Evolutionary conservation across 2,888 invertebrate genomes (phyloP).

Genomic region (Galerucella calmariensis): DNA sequence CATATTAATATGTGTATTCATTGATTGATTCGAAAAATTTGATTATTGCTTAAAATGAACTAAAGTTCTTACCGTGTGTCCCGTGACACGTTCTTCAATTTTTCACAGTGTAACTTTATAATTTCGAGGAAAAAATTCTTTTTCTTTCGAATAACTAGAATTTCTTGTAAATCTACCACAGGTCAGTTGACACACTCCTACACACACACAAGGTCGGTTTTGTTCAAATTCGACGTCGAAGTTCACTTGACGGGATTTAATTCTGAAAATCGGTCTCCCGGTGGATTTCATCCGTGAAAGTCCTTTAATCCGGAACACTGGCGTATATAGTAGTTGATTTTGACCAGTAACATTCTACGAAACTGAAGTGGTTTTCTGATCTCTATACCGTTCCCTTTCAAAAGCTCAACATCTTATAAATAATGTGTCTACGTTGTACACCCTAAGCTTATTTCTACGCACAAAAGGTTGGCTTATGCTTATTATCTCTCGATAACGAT

Average conservation of each 20-base stretch:
- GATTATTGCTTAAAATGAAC: no score
- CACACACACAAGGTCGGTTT: background rate
- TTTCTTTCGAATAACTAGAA: background rate
- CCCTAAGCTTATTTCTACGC: constrained; percentile 11
- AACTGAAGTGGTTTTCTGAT: constrained; percentile 34
- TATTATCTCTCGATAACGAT: constrained; percentile 8
- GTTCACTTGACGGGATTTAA: constrained; percentile 16
- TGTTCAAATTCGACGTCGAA: constrained; percentile 2
- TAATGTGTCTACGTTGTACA: constrained; percentile 19
- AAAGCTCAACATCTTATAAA: constrained; percentile 35
- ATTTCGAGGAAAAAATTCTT: no score
- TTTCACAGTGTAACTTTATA: no score
- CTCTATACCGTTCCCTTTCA: constrained; percentile 28
- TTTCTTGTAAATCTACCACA: background rate
- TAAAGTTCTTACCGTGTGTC: no score
- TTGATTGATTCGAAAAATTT: no score
- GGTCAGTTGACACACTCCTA: background rate
- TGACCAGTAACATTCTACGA: constrained; percentile 32
- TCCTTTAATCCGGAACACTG: constrained; percentile 36
- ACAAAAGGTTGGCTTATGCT: constrained; percentile 11
- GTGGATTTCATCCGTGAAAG: constrained; percentile 24
- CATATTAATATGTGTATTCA: no score
- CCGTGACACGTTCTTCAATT: no score
- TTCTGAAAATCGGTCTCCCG: constrained; percentile 16
- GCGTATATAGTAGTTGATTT: constrained; percentile 34